Percentiles rank a stretch among this genome's conserved stretches.
phyloP scores from a whole-genome alignment of 2,888 invertebrate genomes.

The Drosophila rubida region DNA sequence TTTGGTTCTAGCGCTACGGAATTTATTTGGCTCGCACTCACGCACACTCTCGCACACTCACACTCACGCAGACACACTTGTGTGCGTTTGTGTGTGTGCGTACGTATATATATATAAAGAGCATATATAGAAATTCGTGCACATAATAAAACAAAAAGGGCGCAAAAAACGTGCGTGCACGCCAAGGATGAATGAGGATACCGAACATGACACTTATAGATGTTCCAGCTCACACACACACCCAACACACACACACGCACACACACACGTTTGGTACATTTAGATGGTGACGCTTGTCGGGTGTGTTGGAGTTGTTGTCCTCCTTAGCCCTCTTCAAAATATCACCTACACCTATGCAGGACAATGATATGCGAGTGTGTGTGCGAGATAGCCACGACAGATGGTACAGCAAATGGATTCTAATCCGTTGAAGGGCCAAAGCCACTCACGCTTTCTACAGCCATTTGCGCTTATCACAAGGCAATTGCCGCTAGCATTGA shows the following conservation, averaged over 20 bases:
- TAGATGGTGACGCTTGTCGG: conserved; percentile 41
- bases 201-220: conserved; percentile 83
- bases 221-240: conserved; percentile 56
- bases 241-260: conserved; percentile 18
- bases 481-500: conserved; percentile 63
- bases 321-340: conserved; percentile 59
- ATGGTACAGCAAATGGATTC: conserved; percentile 46
- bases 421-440: conserved; percentile 71
- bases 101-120: conserved; percentile 21
- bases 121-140: conserved; percentile 71
- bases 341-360: conserved; percentile 44
- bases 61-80: conserved; percentile 13
- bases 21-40: conserved; percentile 84
- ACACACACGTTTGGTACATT: conserved; percentile 19
- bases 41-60: conserved; percentile 57
- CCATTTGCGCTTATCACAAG: conserved; percentile 69
- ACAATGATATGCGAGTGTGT: conserved; percentile 14
- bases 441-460: conserved; percentile 71
- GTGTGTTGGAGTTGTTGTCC: conserved; percentile 35
- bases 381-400: conserved; percentile 3
- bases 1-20: conserved; percentile 85
- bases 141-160: conserved; percentile 80
- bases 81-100: conserved; percentile 30
- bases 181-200: conserved; percentile 80
- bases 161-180: conserved; percentile 82